A percentile compares a stretch with the other conserved stretches of the same genome.
These are phyloP conservation scores for Megalops atlanticus DNA, from an alignment of 2,113 vertebrate genomes.

Conservation along the genomic window DNA sequence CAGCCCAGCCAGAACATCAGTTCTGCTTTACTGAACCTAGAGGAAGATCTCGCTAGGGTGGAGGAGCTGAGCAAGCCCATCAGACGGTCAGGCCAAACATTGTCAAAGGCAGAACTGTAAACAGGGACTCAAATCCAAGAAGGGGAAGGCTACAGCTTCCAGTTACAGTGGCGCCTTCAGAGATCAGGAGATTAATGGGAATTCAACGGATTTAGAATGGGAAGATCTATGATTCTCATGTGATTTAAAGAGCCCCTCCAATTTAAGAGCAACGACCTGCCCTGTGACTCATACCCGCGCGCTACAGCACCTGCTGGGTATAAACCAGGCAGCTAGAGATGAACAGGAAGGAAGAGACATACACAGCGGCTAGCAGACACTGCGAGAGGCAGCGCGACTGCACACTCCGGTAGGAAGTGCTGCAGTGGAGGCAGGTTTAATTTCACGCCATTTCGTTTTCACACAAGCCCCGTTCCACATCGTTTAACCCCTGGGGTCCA, in stretches of 20 bases:
- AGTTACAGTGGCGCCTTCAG: not conserved
- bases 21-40: not conserved
- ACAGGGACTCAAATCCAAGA: not conserved
- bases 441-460: too few relatives aligned
- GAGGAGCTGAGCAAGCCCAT: not conserved
- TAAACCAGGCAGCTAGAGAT: too few relatives aligned
- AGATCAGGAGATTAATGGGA: not conserved
- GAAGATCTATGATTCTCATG: not conserved
- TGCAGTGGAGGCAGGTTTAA: not conserved
- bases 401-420: not conserved
- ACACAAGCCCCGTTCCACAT: too few relatives aligned
- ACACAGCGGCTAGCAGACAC: too few relatives aligned
- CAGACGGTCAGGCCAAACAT: not conserved
- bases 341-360: too few relatives aligned
- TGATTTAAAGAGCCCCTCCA: not conserved
- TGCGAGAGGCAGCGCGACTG: not conserved
- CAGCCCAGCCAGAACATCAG: not conserved
- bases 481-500: too few relatives aligned
- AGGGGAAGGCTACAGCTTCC: not conserved
- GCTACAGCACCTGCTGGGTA: too few relatives aligned
- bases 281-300: not conserved
- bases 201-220: not conserved
- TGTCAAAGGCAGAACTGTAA: not conserved
- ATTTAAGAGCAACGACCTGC: not conserved
- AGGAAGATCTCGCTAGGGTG: not conserved